Base-by-base conservation (phyloP, 2,888 invertebrate genomes). In the Tenthredo distinguenda region DNA sequence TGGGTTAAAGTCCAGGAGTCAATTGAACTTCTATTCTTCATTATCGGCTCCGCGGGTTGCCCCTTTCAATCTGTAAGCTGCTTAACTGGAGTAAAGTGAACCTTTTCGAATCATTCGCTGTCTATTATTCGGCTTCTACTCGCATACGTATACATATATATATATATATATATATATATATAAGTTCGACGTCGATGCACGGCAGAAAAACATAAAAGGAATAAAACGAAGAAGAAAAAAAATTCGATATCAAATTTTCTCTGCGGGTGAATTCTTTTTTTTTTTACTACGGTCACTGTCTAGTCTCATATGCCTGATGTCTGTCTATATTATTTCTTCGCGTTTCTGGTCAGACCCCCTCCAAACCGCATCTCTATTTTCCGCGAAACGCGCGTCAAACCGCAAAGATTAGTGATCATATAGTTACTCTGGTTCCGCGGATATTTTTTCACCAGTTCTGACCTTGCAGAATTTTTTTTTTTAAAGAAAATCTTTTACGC, bases 11-110 rank as follows among this genome's bases (percentile, higher is more conserved):
- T 71, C 71, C 12, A 37, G 18, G 37, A 71, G 71, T 71, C 37
- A 71, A 71, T 71, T n/a, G 71, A 71, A 71, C 71, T 71, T 71
- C 18, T 71, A 37, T 71, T 71, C 71, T 71, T 37, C 71, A 71
- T 71, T 71, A 71, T 71, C 71, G n/a, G n/a, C 40, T 71, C 37
- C 71, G 37, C 18, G 21, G 21, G 10, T 37, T 37, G 9, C 9
- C 26, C 34, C n/a, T 40, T 71, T 71, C 34, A 71, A 71, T 71
- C 31, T n/a, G 71, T 71, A 71, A 71, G 71, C 71, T 71, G 71
- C 40, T 71, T 71, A 71, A 34, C 37, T 26, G 12, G 9, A 62
- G 26, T 71, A 71, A 71, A 71, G 37, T n/a, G n/a, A 71, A 71
- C 71, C 71, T 71, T 71, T 37, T 71, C 37, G 71, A 71, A 71